Evolutionary conservation across 2,113 vertebrate species (phyloP).

Genomic region (Burhinus bistriatus): DNA sequence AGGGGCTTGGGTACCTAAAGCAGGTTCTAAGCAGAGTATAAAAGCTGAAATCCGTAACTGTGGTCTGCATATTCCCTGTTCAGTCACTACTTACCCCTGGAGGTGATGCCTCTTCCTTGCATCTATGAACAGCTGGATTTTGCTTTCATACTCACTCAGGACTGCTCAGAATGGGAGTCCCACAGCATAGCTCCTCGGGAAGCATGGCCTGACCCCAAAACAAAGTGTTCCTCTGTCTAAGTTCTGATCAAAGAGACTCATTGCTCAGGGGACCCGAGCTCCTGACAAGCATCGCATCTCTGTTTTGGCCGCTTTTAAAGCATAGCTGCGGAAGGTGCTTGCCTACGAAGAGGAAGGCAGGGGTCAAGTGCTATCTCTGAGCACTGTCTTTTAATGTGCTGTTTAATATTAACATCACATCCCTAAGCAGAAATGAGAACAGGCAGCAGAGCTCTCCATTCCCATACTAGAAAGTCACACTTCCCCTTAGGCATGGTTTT

Average conservation of each 20-base stretch:
- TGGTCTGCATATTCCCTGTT: neutral
- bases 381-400: neutral
- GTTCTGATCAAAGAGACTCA: neutral
- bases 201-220: neutral
- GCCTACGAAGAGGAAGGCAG: neutral
- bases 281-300: neutral
- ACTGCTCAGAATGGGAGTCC: neutral
- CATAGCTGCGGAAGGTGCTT: neutral
- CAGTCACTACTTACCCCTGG: neutral
- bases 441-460: neutral
- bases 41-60: neutral
- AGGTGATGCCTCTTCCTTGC: neutral
- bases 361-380: neutral
- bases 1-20: neutral
- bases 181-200: neutral
- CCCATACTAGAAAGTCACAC: neutral
- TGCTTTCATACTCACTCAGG: neutral
- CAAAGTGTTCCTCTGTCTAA: neutral
- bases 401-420: constrained; percentile 2
- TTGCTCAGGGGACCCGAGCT: neutral
- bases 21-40: neutral
- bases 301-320: neutral
- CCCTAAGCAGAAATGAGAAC: neutral
- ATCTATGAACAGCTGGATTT: neutral
- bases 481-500: neutral